Percentiles rank a stretch among this genome's conserved stretches.
phyloP scores from a whole-genome alignment of 2,113 vertebrate species.

The Ameiurus melas region DNA sequence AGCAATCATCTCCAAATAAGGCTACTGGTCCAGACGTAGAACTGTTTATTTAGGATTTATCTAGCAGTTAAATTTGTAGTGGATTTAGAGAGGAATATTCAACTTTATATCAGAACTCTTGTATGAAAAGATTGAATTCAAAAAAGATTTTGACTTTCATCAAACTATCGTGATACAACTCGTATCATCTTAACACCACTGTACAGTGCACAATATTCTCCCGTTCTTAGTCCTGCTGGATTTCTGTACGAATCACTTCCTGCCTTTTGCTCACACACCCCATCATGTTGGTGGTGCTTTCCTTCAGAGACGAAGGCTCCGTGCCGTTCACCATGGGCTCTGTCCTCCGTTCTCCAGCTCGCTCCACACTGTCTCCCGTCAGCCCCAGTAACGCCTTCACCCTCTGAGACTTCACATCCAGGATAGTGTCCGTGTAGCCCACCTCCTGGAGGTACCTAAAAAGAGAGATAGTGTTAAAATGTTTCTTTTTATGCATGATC shows the following conservation, averaged over 20 bases:
- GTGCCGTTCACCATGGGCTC: slow-evolving; percentile 93
- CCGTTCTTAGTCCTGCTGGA: neutral
- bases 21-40: too few relatives aligned
- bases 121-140: neutral
- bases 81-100: too few relatives aligned
- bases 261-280: slow-evolving; percentile 69
- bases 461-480: neutral
- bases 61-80: neutral
- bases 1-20: neutral
- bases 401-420: slow-evolving; percentile 94
- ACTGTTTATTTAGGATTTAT: neutral
- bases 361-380: slow-evolving; percentile 81
- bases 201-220: neutral
- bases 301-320: slow-evolving; percentile 78
- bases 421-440: slow-evolving; percentile 90
- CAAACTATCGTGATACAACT: too few relatives aligned
- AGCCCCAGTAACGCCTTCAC: slow-evolving; percentile 88
- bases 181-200: neutral
- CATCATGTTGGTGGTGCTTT: slow-evolving; percentile 75
- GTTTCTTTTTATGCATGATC: neutral
- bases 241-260: neutral
- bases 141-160: neutral
- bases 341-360: slow-evolving; percentile 77
- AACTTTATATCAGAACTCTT: too few relatives aligned
- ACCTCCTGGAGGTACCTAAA: slow-evolving; percentile 94